phyloP scores from a whole-genome alignment of 2,113 vertebrate genomes.

The Limnothrissa miodon region DNA sequence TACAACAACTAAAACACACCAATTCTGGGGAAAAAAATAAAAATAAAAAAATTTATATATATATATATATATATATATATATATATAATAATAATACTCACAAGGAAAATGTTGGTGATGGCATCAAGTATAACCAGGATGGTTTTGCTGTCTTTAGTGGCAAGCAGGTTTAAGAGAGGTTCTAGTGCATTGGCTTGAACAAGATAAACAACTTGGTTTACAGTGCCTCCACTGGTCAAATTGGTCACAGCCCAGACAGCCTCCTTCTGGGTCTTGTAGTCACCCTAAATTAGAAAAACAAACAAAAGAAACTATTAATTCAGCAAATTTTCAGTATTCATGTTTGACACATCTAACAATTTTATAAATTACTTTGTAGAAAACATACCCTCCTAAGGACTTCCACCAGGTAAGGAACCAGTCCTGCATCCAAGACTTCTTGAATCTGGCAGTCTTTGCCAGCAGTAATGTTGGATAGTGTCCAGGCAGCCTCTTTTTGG shows the following conservation, averaged over 20 bases:
- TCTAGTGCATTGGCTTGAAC: constrained; percentile 88
- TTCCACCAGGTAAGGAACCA: constrained; percentile 82
- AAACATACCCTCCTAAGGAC: constrained; percentile 79
- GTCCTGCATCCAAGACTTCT: constrained; percentile 84
- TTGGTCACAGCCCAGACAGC: constrained; percentile 96
- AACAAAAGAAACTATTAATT: neutral
- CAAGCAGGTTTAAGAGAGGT: constrained; percentile 83
- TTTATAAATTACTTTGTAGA: neutral
- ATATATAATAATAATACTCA: no score
- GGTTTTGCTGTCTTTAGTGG: constrained; percentile 89
- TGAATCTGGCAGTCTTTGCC: constrained; percentile 92
- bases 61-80: no score
- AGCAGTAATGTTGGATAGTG: constrained; percentile 95
- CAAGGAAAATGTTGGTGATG: constrained; percentile 90
- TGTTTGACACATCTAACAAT: no score
- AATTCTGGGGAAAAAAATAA: no score
- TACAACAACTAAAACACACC: no score
- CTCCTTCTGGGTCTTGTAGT: constrained; percentile 97
- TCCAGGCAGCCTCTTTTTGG: constrained; percentile 96
- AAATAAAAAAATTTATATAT: no score
- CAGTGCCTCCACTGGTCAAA: constrained; percentile 92
- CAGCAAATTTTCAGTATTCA: neutral
- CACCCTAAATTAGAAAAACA: constrained; percentile 71
- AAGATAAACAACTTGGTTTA: constrained; percentile 89
- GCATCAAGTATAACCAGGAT: constrained; percentile 93